Conservation (phyloP, 1,140 invertebrate genomes). For the Harpegnathos saltator region DNA sequence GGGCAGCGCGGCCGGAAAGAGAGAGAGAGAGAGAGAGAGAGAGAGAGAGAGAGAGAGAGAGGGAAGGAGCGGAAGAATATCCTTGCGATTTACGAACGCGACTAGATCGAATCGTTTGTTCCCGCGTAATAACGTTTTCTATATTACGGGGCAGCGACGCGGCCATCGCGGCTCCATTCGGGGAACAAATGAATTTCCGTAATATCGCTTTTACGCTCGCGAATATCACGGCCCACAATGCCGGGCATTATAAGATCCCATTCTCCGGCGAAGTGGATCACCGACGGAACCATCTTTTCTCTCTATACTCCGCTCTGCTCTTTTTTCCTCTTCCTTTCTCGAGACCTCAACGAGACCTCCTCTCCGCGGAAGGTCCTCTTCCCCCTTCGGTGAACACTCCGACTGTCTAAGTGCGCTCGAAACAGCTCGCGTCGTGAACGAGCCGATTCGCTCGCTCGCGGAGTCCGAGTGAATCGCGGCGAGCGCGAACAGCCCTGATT, state of each 20-base stretch:
- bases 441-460: too few species aligned
- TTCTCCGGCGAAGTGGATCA: slow-evolving; percentile 62
- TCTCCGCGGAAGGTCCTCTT: too few species aligned
- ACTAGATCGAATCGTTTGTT: slow-evolving; percentile 33
- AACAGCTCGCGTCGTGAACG: too few species aligned
- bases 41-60: neutral
- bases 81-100: neutral
- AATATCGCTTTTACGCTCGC: slow-evolving; percentile 67
- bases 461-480: neutral
- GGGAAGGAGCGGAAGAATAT: neutral
- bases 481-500: too few species aligned
- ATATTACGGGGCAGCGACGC: slow-evolving; percentile 48
- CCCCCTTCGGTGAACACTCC: too few species aligned
- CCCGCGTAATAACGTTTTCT: slow-evolving; percentile 35
- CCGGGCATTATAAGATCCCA: slow-evolving; percentile 63
- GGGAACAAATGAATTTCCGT: slow-evolving; percentile 71
- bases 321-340: slow-evolving; percentile 57
- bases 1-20: too few species aligned
- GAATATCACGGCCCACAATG: slow-evolving; percentile 69
- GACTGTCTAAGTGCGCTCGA: too few species aligned
- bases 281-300: slow-evolving; percentile 31
- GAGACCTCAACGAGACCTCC: neutral
- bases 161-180: slow-evolving; percentile 61
- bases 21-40: neutral
- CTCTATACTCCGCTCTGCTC: too few species aligned